Evolutionary conservation across 2,888 invertebrate genomes (phyloP).

Genomic region (Geophilus truncorum): DNA sequence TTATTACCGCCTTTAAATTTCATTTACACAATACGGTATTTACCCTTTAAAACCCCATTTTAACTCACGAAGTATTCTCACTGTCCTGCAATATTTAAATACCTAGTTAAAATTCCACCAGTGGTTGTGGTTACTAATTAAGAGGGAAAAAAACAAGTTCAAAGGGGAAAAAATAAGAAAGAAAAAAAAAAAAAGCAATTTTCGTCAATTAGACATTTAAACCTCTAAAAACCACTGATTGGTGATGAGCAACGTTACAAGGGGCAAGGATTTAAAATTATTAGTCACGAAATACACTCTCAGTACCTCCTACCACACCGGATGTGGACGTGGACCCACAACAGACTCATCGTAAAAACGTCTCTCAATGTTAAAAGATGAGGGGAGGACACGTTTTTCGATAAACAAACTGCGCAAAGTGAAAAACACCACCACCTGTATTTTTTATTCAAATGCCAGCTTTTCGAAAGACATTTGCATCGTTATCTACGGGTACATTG

Average conservation of each 20-base stretch:
- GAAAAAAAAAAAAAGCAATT: not conserved
- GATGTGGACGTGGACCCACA: not conserved
- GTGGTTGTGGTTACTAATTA: not conserved
- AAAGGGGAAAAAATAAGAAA: too few species aligned
- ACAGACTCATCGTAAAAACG: not conserved
- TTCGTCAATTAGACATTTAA: not conserved
- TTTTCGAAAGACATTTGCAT: not conserved
- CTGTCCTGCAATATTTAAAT: not conserved
- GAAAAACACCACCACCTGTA: not conserved
- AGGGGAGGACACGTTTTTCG: not conserved
- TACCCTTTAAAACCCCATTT: not conserved
- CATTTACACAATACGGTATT: not conserved
- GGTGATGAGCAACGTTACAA: not conserved
- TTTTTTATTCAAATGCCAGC: not conserved
- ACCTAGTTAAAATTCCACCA: not conserved
- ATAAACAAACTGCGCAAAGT: conserved; percentile 4
- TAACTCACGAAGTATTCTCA: not conserved
- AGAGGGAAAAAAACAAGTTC: conserved; percentile 1
- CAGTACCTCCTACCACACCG: not conserved
- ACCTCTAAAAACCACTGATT: not conserved
- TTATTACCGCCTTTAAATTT: not conserved
- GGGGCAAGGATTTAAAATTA: not conserved
- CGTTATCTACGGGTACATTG: not conserved
- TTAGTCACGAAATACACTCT: not conserved
- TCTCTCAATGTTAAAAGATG: not conserved